Evolutionary conservation across 1,140 invertebrate species (phyloP), one percentile per base, ranked within the genome.

Genomic region (Ostrea denselamellosa): DNA sequence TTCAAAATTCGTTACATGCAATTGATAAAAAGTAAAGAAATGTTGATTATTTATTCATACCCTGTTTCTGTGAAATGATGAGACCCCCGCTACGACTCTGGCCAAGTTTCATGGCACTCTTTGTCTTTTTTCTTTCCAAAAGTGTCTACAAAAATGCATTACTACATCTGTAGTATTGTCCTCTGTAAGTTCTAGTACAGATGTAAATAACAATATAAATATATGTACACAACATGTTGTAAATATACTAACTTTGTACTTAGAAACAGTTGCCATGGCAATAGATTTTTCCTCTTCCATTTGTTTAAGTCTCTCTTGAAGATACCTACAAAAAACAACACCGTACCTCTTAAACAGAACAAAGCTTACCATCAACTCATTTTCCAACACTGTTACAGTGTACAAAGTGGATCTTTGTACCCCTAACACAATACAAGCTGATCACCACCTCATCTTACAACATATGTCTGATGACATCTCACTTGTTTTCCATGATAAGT

Each of bases 231-330:
- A 56, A 17, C 14, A n/a, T 17, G 22, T 77, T 54, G 68, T 77
- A 83, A 58, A 22, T 44, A 28, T 65, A 58, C 62, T 83, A 91
- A 95, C 94, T 90, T 95, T 95, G 90, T 95, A 96, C 91, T 95
- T 96, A 8, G 94, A 93, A 22, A 94, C 92, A 28, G 95, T 94
- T 52, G 93, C 93, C 92, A 95, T 92, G 17, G 94, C 93, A 89
- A 98, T 95, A 90, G 97, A 96, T 91, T 97, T 97, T 93, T 98
- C 97, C 90, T 97, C 97, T 90, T 97, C 96, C 88, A 97, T 95
- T 92, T 97, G 97, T 90, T 97, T 97, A 53, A 98, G 94, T 93
- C 97, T 96, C 93, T 98, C 97, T 94, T 97, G 97, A 28, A 98
- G 95, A 90, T 91, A 94, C 56, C 92, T 94, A 87, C 22, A 85